A percentile compares a stretch with the other conserved stretches of the same genome.
Evolutionary conservation across 2,113 vertebrate species (phyloP).

Genomic region (Syngnathoides biaculeatus): DNA sequence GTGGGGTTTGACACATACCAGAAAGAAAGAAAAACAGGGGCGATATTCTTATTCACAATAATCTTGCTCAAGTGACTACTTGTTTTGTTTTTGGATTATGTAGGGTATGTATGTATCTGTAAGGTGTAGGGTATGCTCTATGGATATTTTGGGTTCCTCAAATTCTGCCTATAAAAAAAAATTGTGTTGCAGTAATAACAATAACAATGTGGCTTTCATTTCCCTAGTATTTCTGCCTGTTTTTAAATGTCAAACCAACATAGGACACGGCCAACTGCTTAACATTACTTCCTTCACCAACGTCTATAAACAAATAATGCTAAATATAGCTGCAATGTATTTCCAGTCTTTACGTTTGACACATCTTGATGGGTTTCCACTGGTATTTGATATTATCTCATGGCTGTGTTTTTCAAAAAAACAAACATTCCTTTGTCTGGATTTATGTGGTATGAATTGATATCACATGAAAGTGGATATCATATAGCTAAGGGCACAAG

Average conservation of each 20-base stretch:
- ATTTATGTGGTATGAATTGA: not conserved
- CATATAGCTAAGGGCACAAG: not conserved
- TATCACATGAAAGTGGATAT: not conserved
- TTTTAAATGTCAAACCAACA: not conserved
- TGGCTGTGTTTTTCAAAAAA: conserved; percentile 16
- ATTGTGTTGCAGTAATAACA: conserved; percentile 17
- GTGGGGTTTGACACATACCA: conserved; percentile 32
- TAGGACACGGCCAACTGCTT: not conserved
- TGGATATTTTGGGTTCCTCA: conserved; percentile 69
- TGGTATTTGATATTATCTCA: conserved; percentile 37
- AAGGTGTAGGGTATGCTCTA: conserved; percentile 57
- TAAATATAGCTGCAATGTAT: conserved; percentile 52
- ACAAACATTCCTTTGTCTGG: conserved; percentile 31
- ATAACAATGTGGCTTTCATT: not conserved
- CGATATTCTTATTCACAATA: conserved; percentile 31
- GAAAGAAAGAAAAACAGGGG: conserved; percentile 25
- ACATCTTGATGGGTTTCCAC: conserved; percentile 26
- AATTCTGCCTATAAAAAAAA: conserved; percentile 71
- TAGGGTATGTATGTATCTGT: no score
- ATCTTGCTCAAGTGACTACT: conserved; percentile 61
- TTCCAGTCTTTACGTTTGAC: conserved; percentile 35
- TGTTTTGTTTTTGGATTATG: conserved; percentile 71
- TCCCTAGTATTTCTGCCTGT: not conserved
- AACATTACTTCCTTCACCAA: not conserved
- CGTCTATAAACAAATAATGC: not conserved